Evolutionary conservation across 2,113 vertebrate species (phyloP).

Genomic region (Halcyon senegalensis): DNA sequence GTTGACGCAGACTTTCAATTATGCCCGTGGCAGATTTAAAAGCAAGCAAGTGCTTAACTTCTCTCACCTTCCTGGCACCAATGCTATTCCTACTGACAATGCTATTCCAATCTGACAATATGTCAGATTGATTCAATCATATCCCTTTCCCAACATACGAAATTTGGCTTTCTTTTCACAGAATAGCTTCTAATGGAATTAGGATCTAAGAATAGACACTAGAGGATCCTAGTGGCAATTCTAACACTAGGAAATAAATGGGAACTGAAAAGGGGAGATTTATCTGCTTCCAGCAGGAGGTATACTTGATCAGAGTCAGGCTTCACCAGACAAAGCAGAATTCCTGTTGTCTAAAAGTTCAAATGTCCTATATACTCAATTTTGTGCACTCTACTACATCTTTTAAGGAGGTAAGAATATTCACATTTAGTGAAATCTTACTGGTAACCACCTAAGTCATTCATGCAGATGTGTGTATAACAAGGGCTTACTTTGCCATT

Average conservation of each 20-base stretch:
- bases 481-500: background rate
- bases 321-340: background rate
- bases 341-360: background rate
- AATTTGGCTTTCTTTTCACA: background rate
- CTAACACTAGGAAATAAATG: background rate
- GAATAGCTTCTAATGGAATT: background rate
- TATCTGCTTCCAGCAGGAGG: background rate
- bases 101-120: background rate
- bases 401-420: background rate
- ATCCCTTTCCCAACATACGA: background rate
- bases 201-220: background rate
- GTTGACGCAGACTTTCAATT: background rate
- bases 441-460: background rate
- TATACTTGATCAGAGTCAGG: background rate
- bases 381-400: constrained; percentile 6
- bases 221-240: background rate
- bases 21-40: background rate
- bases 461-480: background rate
- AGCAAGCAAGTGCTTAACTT: background rate
- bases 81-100: background rate
- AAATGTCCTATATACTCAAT: background rate
- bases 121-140: background rate
- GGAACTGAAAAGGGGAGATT: background rate
- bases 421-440: background rate
- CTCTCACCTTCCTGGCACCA: background rate